phyloP scores from a whole-genome alignment of 1,140 invertebrate species.

The Zaprionus taronus region DNA sequence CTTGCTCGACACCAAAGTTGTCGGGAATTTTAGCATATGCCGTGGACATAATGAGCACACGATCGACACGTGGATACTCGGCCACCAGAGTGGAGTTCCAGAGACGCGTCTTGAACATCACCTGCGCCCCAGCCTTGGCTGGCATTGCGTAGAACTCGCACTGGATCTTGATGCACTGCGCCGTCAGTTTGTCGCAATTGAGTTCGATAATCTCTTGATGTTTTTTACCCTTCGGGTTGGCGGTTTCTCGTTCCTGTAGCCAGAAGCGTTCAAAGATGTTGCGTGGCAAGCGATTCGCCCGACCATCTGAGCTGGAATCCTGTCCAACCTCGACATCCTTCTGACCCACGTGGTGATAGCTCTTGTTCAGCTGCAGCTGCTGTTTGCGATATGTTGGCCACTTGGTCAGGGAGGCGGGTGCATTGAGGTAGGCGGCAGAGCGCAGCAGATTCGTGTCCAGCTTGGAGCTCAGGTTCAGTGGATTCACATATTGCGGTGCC shows the following conservation, averaged over 20 bases:
- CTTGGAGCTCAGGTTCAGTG: conserved; percentile 87
- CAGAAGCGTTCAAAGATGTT: conserved; percentile 89
- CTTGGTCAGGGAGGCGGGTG: conserved; percentile 68
- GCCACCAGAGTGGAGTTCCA: conserved; percentile 96
- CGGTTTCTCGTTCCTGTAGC: conserved; percentile 86
- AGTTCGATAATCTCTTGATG: conserved; percentile 90
- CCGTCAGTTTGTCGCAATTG: conserved; percentile 92
- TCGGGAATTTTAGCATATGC: conserved; percentile 90
- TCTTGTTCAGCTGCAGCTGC: conserved; percentile 15
- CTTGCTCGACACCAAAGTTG: conserved; percentile 90
- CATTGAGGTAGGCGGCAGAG: conserved; percentile 41
- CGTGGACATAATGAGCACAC: conserved; percentile 91
- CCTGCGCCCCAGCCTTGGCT: conserved; percentile 90
- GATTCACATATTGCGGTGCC: conserved; percentile 88
- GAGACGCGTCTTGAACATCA: conserved; percentile 91
- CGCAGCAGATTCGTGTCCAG: conserved; percentile 50
- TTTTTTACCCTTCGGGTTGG: conserved; percentile 87
- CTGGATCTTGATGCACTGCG: conserved; percentile 93
- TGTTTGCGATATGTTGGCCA: conserved; percentile 33
- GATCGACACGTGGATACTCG: conserved; percentile 93
- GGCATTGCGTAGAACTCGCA: conserved; percentile 92
- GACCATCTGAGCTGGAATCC: neutral
- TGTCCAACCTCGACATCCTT: conserved; percentile 23
- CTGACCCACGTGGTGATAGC: conserved; percentile 12
- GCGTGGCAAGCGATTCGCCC: conserved; percentile 85